Conservation (phyloP, 2,113 vertebrate genomes). For the Sardina pilchardus region DNA sequence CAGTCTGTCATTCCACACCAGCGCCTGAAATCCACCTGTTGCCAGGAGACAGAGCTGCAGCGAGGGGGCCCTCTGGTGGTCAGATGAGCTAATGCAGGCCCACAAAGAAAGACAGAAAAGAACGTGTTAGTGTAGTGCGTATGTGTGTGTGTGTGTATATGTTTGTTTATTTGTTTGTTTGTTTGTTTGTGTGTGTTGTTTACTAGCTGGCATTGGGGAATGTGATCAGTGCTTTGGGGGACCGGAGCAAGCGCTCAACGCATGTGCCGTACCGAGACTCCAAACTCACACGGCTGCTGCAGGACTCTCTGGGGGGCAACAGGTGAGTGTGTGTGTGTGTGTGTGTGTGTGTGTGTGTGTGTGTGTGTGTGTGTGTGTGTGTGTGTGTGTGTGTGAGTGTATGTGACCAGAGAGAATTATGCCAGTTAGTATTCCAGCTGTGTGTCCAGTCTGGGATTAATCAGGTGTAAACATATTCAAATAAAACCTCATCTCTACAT, state of each 20-base stretch:
- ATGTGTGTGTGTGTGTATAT: not conserved
- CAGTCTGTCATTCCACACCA: slow-evolving; percentile 9
- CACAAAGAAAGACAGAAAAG: not conserved
- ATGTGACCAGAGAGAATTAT: too few relatives aligned
- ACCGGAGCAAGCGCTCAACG: slow-evolving; percentile 90
- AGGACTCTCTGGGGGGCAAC: slow-evolving; percentile 96
- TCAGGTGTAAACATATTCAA: too few relatives aligned
- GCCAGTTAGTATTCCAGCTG: too few relatives aligned
- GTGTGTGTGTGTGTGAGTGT: too few relatives aligned
- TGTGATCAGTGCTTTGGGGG: slow-evolving; percentile 95
- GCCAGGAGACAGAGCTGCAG: not conserved
- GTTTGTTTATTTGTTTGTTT: not conserved
- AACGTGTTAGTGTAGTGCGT: not conserved
- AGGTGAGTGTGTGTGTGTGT: slow-evolving; percentile 73
- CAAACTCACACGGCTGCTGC: slow-evolving; percentile 92
- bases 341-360: too few relatives aligned
- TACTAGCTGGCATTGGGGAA: slow-evolving; percentile 92
- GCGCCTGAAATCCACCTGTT: slow-evolving; percentile 29
- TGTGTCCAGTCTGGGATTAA: too few relatives aligned
- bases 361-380: too few relatives aligned
- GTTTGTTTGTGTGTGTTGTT: not conserved
- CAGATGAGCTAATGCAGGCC: not conserved
- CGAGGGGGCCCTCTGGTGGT: slow-evolving; percentile 52
- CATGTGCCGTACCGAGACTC: slow-evolving; percentile 98
- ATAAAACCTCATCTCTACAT: not conserved